A percentile compares a stretch with the other conserved stretches of the same genome.
These are phyloP conservation scores for Cybosia mesomella DNA, from an alignment of 2,888 invertebrate species.

Conservation along the genomic window DNA sequence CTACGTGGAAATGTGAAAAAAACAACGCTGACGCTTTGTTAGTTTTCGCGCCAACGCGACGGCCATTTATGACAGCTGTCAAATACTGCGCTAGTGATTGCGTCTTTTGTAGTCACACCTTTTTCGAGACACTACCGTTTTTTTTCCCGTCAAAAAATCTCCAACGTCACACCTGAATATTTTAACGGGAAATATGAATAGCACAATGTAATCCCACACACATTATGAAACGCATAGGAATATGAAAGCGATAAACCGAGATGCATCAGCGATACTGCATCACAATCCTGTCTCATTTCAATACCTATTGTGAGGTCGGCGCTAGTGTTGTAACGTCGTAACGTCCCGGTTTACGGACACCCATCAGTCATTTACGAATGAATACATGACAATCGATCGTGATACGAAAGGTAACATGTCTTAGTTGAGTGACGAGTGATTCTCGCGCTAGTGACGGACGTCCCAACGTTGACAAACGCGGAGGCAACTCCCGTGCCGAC, in stretches of 20 bases:
- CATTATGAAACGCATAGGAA: slow-evolving; percentile 74
- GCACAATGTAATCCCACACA: slow-evolving; percentile 79
- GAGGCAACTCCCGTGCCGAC: slow-evolving; percentile 43
- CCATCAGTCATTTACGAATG: slow-evolving; percentile 81
- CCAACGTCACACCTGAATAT: slow-evolving; percentile 54
- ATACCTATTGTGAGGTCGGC: slow-evolving; percentile 76
- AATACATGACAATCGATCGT: slow-evolving; percentile 77
- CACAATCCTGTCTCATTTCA: slow-evolving; percentile 74
- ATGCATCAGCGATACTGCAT: slow-evolving; percentile 78
- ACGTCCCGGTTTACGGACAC: slow-evolving; percentile 64
- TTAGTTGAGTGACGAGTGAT: slow-evolving; percentile 72
- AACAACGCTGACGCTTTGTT: slow-evolving; percentile 73
- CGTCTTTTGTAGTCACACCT: slow-evolving; percentile 75
- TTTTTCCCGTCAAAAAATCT: slow-evolving; percentile 40
- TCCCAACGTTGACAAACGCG: slow-evolving; percentile 74
- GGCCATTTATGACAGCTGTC: slow-evolving; percentile 84
- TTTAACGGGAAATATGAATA: slow-evolving; percentile 71
- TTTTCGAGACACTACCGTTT: slow-evolving; percentile 39
- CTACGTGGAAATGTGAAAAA: slow-evolving; percentile 73
- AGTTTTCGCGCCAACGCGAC: slow-evolving; percentile 79
- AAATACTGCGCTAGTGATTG: slow-evolving; percentile 71
- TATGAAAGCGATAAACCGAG: slow-evolving; percentile 79
- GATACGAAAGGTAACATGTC: slow-evolving; percentile 76
- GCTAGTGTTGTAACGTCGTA: slow-evolving; percentile 68
- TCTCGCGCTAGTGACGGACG: slow-evolving; percentile 68